Conservation (phyloP, 2,113 vertebrate species). For the Perccottus glenii region DNA sequence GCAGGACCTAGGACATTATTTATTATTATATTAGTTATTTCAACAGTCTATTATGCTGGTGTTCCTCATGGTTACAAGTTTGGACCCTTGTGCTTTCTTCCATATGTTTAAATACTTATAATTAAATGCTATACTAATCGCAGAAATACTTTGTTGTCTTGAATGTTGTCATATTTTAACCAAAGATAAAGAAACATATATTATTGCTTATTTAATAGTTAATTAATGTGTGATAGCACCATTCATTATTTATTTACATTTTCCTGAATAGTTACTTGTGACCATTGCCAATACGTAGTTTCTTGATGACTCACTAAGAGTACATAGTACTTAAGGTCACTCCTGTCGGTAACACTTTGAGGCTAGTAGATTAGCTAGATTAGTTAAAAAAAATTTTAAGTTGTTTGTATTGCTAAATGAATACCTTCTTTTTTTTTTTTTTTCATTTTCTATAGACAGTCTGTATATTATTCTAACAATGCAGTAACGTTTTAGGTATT, state of each 20-base stretch:
- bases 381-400: not conserved
- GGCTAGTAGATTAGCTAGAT: not conserved
- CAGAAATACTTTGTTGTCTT: no score
- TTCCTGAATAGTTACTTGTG: not conserved
- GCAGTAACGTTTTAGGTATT: not conserved
- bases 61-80: not conserved
- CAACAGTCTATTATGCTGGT: not conserved
- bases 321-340: not conserved
- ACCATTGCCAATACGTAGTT: not conserved
- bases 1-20: not conserved
- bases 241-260: not conserved
- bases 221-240: no score
- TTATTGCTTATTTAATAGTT: no score
- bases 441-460: not conserved
- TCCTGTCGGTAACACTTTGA: not conserved
- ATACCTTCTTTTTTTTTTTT: no score
- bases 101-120: not conserved
- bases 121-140: not conserved
- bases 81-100: not conserved
- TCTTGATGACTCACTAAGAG: slow-evolving; percentile 5
- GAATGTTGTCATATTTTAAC: no score
- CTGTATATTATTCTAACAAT: not conserved
- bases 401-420: not conserved
- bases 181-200: no score
- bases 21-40: no score